phyloP scores from a whole-genome alignment of 2,797 vertebrate genomes.

The Anguilla obscura region DNA sequence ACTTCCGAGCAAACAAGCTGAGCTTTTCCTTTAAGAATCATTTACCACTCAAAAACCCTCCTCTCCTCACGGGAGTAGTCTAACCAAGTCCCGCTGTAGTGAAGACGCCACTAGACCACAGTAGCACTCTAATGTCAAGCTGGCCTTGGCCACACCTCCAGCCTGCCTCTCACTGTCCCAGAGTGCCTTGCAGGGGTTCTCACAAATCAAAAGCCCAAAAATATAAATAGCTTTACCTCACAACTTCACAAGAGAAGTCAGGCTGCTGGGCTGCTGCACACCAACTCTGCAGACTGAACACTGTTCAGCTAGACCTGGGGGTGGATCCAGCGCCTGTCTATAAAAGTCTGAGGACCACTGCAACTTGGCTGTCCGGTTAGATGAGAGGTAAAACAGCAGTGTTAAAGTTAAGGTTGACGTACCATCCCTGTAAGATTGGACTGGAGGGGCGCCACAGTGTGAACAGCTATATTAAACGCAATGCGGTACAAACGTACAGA shows the following conservation, averaged over 20 bases:
- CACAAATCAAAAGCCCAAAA: not conserved
- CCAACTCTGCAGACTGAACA: not conserved
- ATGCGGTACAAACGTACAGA: not conserved
- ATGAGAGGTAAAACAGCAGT: not conserved
- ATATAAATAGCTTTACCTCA: not conserved
- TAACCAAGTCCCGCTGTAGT: too few relatives aligned
- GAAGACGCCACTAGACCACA: too few relatives aligned
- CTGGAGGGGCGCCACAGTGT: not conserved
- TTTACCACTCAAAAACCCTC: not conserved
- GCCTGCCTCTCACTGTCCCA: not conserved
- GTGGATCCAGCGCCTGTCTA: not conserved
- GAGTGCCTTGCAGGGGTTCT: not conserved
- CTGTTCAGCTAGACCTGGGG: not conserved
- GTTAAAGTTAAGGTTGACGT: not conserved
- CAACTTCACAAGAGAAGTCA: not conserved
- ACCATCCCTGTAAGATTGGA: not conserved
- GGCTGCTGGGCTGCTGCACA: not conserved
- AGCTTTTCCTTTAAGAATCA: not conserved
- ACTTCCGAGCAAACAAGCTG: not conserved
- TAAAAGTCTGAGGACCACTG: not conserved
- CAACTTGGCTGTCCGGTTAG: not conserved
- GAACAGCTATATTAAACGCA: conserved; percentile 16
- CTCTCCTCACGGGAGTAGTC: not conserved
- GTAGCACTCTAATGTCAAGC: not conserved
- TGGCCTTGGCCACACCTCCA: not conserved